A percentile compares a stretch with the other conserved stretches of the same genome.
phyloP scores from a whole-genome alignment of 2,888 invertebrate species.

The Hemithea aestivaria region DNA sequence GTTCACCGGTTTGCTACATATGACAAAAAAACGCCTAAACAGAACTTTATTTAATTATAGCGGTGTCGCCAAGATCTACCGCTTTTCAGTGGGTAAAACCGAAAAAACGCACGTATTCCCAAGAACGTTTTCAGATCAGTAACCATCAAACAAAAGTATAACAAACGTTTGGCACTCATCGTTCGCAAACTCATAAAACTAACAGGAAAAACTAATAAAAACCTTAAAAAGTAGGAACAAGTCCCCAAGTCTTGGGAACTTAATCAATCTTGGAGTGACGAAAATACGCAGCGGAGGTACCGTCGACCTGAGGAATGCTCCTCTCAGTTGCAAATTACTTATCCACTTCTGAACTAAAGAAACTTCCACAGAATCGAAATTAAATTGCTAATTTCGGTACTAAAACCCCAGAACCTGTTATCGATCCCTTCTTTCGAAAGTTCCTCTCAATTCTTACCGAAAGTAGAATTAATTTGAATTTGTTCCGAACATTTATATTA shows the following conservation, averaged over 20 bases:
- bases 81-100: no score
- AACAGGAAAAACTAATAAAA: slow-evolving; percentile 28
- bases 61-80: no score
- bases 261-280: slow-evolving; percentile 53
- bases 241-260: slow-evolving; percentile 26
- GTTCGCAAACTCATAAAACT: slow-evolving; percentile 19
- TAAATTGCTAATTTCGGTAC: slow-evolving; percentile 65
- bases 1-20: no score
- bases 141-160: slow-evolving; percentile 14
- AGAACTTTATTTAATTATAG: no score
- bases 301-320: slow-evolving; percentile 40
- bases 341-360: slow-evolving; percentile 48
- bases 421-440: slow-evolving; percentile 47
- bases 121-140: slow-evolving; percentile 2
- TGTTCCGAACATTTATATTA: slow-evolving; percentile 31
- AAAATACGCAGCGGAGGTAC: slow-evolving; percentile 50
- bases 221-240: slow-evolving; percentile 3
- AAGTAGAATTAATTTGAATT: slow-evolving; percentile 49
- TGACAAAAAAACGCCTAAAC: no score
- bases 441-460: slow-evolving; percentile 33
- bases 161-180: neutral
- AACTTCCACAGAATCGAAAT: slow-evolving; percentile 60
- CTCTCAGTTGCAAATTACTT: slow-evolving; percentile 57
- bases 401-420: slow-evolving; percentile 52
- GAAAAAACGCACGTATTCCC: no score